Evolutionary conservation across 2,113 vertebrate species (phyloP), one percentile per base, ranked within the genome.

Genomic region (Ctenomys sociabilis): DNA sequence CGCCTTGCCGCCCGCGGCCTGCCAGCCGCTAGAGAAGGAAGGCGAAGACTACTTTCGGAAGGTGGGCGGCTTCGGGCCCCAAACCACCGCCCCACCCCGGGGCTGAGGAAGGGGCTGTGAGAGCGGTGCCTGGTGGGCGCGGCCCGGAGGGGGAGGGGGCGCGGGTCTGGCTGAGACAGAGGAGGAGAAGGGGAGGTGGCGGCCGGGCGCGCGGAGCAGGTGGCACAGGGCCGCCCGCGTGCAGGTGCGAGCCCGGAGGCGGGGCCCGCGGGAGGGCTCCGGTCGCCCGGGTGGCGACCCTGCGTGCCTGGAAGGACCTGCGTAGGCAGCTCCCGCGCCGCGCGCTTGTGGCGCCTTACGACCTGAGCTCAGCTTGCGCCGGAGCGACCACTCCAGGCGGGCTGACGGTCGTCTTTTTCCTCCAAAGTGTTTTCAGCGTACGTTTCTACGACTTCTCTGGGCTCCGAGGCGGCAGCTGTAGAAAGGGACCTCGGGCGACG

Each of bases 11-110:
- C 93, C 97, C n/a, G 90, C 96, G 70, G 92, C 94, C 6, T 96
- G 97, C 35, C 95, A n/a, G 93, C 95, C 97, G 2, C 95, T 98
- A 9, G 97, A 96, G 37, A 96, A 95, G 40, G 89, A 97, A 21
- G 82, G 81, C 40, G 96, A 98, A 21, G 40, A 97, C 96, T 98
- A 98, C 95, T 99, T 99, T 98, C 98, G 98, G 59, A 99, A 99
- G 98, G 98, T 99, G 86, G 32, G 98, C 7, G 11, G 17, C 35
- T n/a, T 37, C 4, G 11, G 52, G 30, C 0, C 6, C 35, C 82
- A 21, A 24, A 2, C n/a, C n/a, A 14, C 0, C 5, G 21, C 24
- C 21, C 21, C 3, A 43, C 37, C 7, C 12, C 49, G 24, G 3
- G 26, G n/a, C 66, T 19, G 90, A 12, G 37, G 13, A 57, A 84